Evolutionary conservation across 2,113 vertebrate species (phyloP).

Genomic region (Ammodramus savannarum): DNA sequence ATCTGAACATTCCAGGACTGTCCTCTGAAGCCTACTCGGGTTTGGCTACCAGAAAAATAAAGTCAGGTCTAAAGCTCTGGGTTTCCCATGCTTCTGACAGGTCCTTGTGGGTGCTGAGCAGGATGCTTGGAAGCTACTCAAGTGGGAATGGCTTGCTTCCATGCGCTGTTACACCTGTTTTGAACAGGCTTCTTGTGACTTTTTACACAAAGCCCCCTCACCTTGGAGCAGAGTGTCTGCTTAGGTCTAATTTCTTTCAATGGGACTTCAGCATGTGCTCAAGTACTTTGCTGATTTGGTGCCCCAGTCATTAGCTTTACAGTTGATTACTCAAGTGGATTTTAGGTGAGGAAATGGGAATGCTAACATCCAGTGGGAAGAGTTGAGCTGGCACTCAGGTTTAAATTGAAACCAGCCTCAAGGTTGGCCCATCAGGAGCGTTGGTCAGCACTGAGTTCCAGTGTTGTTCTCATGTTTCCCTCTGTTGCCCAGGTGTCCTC

Average conservation of each 20-base stretch:
- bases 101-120: background rate
- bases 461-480: fast-evolving
- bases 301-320: background rate
- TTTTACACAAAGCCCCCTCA: background rate
- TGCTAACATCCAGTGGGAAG: background rate
- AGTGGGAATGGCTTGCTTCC: background rate
- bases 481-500: fast-evolving
- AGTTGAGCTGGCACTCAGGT: background rate
- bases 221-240: background rate
- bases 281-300: constrained; percentile 38
- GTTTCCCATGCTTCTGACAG: background rate
- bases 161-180: background rate
- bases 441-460: fast-evolving
- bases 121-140: fast-evolving
- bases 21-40: background rate
- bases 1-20: background rate
- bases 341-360: background rate
- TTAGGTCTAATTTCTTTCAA: background rate
- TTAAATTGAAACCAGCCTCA: background rate
- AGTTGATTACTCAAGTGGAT: constrained; percentile 55
- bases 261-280: constrained; percentile 33
- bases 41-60: background rate
- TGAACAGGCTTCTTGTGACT: background rate
- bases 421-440: fast-evolving
- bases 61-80: background rate